These are phyloP conservation scores for Thaleichthys pacificus DNA, from an alignment of 2,797 vertebrate species.

Conservation along the genomic window DNA sequence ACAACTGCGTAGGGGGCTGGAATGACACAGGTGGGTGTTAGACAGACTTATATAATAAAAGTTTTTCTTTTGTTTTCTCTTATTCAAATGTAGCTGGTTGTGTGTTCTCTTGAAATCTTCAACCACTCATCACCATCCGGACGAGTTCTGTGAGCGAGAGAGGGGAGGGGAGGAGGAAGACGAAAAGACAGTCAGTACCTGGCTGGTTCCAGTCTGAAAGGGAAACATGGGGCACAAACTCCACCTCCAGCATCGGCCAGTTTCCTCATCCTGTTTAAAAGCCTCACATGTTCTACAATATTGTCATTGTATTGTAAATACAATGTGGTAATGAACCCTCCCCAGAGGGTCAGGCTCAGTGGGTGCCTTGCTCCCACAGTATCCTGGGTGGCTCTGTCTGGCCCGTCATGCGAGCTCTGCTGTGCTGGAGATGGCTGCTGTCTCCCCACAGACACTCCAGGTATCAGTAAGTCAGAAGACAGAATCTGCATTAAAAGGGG, in stretches of 20 bases:
- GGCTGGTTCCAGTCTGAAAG: slow-evolving; percentile 6
- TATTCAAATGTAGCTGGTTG: slow-evolving; percentile 46
- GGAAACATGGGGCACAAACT: slow-evolving; percentile 3
- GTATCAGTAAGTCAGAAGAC: slow-evolving; percentile 14
- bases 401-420: not conserved
- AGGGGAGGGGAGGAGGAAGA: slow-evolving; percentile 12
- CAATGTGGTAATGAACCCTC: not conserved
- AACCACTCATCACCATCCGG: slow-evolving; percentile 79
- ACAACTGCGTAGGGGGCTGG: slow-evolving; percentile 23
- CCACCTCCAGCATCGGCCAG: slow-evolving; percentile 26
- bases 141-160: slow-evolving; percentile 68
- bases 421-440: not conserved
- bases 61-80: slow-evolving; percentile 16
- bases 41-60: slow-evolving; percentile 38
- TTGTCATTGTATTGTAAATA: too few relatives aligned
- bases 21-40: slow-evolving; percentile 30
- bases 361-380: not conserved
- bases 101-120: slow-evolving; percentile 51
- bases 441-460: not conserved
- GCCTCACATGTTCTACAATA: too few relatives aligned
- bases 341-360: too few relatives aligned
- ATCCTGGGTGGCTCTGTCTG: not conserved
- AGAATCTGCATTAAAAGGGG: slow-evolving; percentile 16
- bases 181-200: slow-evolving; percentile 1
- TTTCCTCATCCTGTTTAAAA: not conserved